Evolutionary conservation across 1,140 invertebrate species (phyloP), one percentile per base, ranked within the genome.

Genomic region (Drosophila oshimai): DNA sequence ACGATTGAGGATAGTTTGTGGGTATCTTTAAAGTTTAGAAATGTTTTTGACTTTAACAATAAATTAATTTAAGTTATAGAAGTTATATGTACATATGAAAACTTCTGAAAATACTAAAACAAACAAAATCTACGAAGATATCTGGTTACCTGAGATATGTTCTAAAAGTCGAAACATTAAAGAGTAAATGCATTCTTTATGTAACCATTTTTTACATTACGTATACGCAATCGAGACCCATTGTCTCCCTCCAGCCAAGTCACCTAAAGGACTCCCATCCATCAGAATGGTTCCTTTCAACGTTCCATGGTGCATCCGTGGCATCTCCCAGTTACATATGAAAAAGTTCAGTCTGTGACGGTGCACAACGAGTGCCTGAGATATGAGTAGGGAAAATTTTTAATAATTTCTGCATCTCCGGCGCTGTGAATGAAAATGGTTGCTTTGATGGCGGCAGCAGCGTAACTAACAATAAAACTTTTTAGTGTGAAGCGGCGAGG

Each of bases 391-490:
- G 62, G 80, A 42, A 54, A 77, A 77, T 77, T 87, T 87, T 87
- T 87, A 87, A 87, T 87, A 87, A 87, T 81, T 86, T 77, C 73
- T 77, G 76, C 81, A 87, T 87, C 83, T 87, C 86, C 73, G 79
- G 65, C 81, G 80, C 81, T 87, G 69, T 77, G 81, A 87, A 87
- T 88, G 75, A 87, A 87, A 87, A 87, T 87, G 75, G 81, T 87
- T 87, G 76, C 81, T 87, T 87, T 87, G 81, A 87, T 65, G 81
- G 68, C 47, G 41, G 49, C 34, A 45, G 44, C 28, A 71, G 31
- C 81, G 81, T 87, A 86, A 87, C 80, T 86, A 86, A 80, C 76
- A 86, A 86, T 86, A 86, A 80, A 86, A 86, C 68, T 86, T 86
- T 86, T 86, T 80, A 84, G 75, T 80, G 72, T 75, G 80, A 86